Conservation (phyloP, 2,888 invertebrate species). For the Xylota sylvarum region DNA sequence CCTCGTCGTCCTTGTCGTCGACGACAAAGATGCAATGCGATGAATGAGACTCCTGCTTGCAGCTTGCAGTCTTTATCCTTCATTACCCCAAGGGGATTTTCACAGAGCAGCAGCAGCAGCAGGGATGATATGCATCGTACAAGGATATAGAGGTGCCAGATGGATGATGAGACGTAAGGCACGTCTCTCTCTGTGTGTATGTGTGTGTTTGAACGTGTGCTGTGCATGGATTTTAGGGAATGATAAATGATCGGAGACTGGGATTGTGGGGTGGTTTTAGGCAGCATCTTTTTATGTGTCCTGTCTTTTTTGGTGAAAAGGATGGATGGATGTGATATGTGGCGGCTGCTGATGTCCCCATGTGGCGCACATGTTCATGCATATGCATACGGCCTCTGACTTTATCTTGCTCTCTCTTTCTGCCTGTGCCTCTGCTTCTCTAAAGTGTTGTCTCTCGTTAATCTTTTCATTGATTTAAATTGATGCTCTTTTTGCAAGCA, state of each 20-base stretch:
- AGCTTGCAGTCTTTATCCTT: constrained; percentile 76
- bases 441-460: constrained; percentile 69
- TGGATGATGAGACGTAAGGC: constrained; percentile 68
- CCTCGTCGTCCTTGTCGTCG: constrained; percentile 34
- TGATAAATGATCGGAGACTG: constrained; percentile 68
- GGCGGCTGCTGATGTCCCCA: constrained; percentile 50
- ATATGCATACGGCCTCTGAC: neutral
- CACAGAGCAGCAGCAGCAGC: constrained; percentile 31
- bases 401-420: too few relatives aligned
- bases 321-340: constrained; percentile 64
- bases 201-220: neutral
- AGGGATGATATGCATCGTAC: constrained; percentile 58
- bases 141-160: constrained; percentile 63
- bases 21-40: constrained; percentile 71
- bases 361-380: constrained; percentile 38
- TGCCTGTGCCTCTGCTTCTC: constrained; percentile 1
- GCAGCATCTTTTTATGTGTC: constrained; percentile 47
- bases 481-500: constrained; percentile 71
- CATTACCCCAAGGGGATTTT: constrained; percentile 65
- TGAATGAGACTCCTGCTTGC: constrained; percentile 66
- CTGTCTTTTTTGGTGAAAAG: constrained; percentile 64
- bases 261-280: constrained; percentile 54
- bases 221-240: constrained; percentile 65
- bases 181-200: constrained; percentile 8
- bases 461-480: constrained; percentile 77